A percentile compares a stretch with the other conserved stretches of the same genome.
These are phyloP conservation scores for Dilophus febrilis DNA, from an alignment of 2,888 invertebrate species.

Conservation along the genomic window DNA sequence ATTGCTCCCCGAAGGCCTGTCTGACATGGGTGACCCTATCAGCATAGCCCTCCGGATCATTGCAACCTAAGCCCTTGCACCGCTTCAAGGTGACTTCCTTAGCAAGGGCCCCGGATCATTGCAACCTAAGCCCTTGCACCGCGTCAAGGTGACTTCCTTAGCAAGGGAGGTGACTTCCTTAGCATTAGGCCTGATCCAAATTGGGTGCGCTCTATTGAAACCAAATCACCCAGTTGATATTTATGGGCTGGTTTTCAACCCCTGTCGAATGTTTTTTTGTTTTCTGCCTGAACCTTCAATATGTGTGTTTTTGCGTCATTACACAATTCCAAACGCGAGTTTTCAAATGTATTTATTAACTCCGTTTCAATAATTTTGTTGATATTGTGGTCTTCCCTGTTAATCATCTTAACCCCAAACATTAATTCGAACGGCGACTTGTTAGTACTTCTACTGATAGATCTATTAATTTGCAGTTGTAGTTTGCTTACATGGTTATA, in stretches of 20 bases:
- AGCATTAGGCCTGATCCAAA: background rate
- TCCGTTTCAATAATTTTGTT: conserved; percentile 2
- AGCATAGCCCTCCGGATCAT: no score
- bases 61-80: no score
- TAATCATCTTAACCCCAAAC: conserved; percentile 4
- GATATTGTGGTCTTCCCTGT: background rate
- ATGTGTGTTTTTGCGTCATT: background rate
- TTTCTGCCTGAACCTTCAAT: background rate
- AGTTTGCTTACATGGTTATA: conserved; percentile 13
- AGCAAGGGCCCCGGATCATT: no score
- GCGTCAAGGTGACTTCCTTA: no score
- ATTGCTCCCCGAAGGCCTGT: no score
- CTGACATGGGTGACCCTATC: no score
- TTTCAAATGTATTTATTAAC: background rate
- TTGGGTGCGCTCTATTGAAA: background rate
- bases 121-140: no score
- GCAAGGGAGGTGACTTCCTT: no score
- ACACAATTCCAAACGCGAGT: background rate
- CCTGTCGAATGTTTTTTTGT: background rate
- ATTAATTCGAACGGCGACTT: conserved; percentile 7
- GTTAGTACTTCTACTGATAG: conserved; percentile 2
- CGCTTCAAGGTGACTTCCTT: no score
- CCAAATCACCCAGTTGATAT: background rate
- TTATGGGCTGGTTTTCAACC: background rate
- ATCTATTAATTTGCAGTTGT: conserved; percentile 12